Conservation (phyloP, 64 coral and sea anemone species). For the Montipora sp. region DNA sequence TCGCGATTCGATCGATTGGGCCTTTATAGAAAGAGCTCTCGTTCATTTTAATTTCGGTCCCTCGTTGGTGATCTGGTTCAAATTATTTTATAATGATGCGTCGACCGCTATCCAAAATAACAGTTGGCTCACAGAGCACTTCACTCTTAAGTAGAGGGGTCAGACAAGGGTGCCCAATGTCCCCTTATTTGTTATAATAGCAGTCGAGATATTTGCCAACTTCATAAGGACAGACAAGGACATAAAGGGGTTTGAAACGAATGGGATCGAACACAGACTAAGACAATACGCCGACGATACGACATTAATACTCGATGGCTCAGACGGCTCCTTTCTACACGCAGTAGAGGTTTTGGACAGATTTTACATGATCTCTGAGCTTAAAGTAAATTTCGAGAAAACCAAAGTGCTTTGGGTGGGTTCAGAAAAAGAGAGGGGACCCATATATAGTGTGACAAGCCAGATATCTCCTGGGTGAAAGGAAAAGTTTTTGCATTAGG, state of each 20-base stretch:
- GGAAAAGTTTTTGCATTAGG: too few relatives aligned
- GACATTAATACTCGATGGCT: not conserved
- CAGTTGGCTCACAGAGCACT: not conserved
- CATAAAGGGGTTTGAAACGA: not conserved
- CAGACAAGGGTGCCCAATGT: not conserved
- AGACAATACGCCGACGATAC: not conserved
- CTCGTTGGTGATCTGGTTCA: too few relatives aligned
- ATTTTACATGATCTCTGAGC: too few relatives aligned
- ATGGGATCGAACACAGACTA: not conserved
- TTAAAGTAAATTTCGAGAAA: not conserved
- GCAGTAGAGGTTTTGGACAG: too few relatives aligned
- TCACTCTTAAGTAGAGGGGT: not conserved
- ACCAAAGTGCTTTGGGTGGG: not conserved
- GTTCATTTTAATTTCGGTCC: too few relatives aligned
- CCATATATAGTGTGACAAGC: not conserved
- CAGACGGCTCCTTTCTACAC: too few relatives aligned
- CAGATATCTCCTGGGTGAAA: too few relatives aligned
- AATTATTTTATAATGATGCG: not conserved
- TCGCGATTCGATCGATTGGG: too few relatives aligned
- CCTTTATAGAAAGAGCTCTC: not conserved
- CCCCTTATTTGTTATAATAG: constrained; percentile 1
- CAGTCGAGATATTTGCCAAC: not conserved
- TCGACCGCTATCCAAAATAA: not conserved
- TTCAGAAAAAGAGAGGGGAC: not conserved
- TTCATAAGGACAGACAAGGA: not conserved